These are phyloP conservation scores for Dicrostonyx torquatus DNA, from an alignment of 2,797 vertebrate species.

Conservation along the genomic window DNA sequence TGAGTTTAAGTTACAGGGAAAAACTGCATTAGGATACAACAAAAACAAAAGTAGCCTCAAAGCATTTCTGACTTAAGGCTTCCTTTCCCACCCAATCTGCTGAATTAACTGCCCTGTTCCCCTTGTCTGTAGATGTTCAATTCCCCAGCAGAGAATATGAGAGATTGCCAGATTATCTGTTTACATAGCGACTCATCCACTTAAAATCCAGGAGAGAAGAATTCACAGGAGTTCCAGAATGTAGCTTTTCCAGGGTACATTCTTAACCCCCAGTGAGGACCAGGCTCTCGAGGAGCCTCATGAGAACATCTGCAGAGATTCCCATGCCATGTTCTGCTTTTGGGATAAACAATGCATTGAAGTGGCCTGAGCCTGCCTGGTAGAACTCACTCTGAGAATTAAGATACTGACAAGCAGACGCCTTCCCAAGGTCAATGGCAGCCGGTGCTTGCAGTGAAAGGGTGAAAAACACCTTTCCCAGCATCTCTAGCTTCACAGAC, in stretches of 20 bases:
- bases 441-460: neutral
- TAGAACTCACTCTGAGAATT: neutral
- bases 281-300: neutral
- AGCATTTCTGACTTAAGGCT: constrained; percentile 8
- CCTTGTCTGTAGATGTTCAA: neutral
- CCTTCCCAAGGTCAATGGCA: neutral
- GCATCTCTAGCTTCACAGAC: accelerated
- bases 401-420: neutral
- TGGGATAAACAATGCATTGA: neutral
- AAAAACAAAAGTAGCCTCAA: neutral
- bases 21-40: neutral
- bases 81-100: neutral
- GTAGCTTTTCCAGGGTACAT: neutral
- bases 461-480: neutral
- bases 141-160: constrained; percentile 32
- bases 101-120: constrained; percentile 44
- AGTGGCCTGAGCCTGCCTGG: constrained; percentile 37
- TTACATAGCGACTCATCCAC: constrained; percentile 63
- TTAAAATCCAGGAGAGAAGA: constrained; percentile 29
- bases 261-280: neutral
- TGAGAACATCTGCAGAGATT: neutral
- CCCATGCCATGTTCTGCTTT: neutral
- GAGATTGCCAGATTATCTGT: constrained; percentile 11
- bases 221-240: neutral
- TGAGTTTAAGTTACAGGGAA: neutral